Conservation (phyloP, 2,797 vertebrate genomes). For the Lithobates sylvaticus region DNA sequence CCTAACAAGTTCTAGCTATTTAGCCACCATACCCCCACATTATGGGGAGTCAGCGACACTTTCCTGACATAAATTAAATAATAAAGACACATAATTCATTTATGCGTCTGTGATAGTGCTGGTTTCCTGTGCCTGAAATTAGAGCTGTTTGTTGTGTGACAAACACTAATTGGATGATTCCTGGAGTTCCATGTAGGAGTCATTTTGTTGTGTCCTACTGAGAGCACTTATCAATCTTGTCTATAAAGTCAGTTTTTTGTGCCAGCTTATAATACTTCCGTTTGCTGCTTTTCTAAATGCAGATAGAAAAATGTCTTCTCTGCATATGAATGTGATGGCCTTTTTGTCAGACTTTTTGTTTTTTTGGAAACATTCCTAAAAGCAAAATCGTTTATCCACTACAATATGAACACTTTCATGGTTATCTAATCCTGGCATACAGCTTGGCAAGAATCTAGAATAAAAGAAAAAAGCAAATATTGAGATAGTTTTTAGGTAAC, state of each 20-base stretch:
- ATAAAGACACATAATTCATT: conserved; percentile 9
- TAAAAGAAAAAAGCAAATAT: conserved; percentile 18
- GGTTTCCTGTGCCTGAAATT: conserved; percentile 12
- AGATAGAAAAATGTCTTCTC: conserved; percentile 31
- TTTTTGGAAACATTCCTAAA: conserved; percentile 35
- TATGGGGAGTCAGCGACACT: not conserved
- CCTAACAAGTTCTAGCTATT: no score
- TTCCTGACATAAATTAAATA: not conserved
- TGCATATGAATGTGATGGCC: conserved; percentile 37
- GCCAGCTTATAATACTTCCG: conserved; percentile 13
- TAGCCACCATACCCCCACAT: no score
- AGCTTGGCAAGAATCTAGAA: conserved; percentile 34
- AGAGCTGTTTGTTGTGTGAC: not conserved
- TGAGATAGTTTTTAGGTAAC: conserved; percentile 23
- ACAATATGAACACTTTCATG: conserved; percentile 40
- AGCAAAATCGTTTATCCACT: conserved; percentile 29
- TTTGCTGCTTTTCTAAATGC: conserved; percentile 11
- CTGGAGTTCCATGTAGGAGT: not conserved
- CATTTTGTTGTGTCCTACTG: not conserved
- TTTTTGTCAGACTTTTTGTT: conserved; percentile 23
- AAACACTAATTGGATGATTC: conserved; percentile 16
- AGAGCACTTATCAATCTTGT: not conserved
- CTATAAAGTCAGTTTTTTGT: not conserved
- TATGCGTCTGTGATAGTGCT: not conserved
- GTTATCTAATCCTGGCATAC: conserved; percentile 42